Base-by-base conservation (phyloP, 1,140 invertebrate species). In the Aphidius ervi region DNA sequence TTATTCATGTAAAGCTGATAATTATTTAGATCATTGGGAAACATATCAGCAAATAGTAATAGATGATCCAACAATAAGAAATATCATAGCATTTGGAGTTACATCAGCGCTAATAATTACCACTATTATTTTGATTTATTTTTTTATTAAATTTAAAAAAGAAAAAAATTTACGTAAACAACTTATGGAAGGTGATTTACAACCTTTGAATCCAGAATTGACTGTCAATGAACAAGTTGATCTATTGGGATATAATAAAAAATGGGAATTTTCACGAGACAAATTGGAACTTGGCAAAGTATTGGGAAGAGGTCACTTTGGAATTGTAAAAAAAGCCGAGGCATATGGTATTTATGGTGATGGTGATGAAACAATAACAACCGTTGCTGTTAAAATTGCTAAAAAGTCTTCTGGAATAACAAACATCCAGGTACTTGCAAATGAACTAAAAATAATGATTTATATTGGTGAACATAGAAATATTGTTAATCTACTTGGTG, bases 361-460 rank as follows among this genome's bases (percentile, higher is more conserved):
- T 5, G 85, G 86, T 43, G 84, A 85, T 16, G 86, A 92, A 72
- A 82, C 85, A 45, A 74, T 76, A 7, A 88, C 87, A 0, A 87
- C 84, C 0, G 91, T 95, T 2, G 91, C 92, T 4, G 90, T 94
- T 0, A 94, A 94, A 81, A 94, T 90, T 88, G 89, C 93, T 0
- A 90, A 92, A 68, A 84, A 85, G 66, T 86, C 87, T 48, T 86
- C 88, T 0, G 89, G 93, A 70, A 82, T 83, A 8, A 83, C 85
- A 45, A 86, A 87, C 55, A 87, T 94, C 16, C 85, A 87, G 66
- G 90, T 94, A 0, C 76, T 98, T 9, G 87, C 90, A 6, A 93
- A 92, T 5, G 95, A 98, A 77, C 76, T 98, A 1, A 98, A 98
- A 81, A 96, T 98, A 31, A 92, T 98, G 87, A 89, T 94, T n/a